Evolutionary conservation across 2,888 invertebrate genomes (phyloP).

Genomic region (Macrophya alboannulata): DNA sequence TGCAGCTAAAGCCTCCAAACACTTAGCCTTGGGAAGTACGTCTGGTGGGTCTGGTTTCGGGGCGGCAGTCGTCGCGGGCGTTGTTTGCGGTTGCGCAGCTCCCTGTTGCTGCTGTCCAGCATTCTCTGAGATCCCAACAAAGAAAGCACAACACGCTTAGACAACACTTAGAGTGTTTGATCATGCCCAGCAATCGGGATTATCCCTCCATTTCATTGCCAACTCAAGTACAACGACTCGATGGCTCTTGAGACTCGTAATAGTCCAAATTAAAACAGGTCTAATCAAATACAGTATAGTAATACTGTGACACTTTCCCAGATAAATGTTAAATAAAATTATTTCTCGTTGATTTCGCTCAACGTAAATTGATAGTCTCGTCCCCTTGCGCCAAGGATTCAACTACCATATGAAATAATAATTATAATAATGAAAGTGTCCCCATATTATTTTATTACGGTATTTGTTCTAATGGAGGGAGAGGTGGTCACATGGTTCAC

Average conservation of each 20-base stretch:
- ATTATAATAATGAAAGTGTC: slow-evolving; percentile 44
- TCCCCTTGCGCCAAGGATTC: slow-evolving; percentile 31
- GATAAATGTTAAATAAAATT: not conserved
- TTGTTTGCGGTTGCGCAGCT: slow-evolving; percentile 82
- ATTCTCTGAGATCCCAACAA: slow-evolving; percentile 81
- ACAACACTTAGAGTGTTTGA: slow-evolving; percentile 81
- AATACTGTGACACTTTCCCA: slow-evolving; percentile 37
- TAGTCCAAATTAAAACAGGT: slow-evolving; percentile 33
- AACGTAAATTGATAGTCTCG: not conserved
- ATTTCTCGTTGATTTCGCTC: not conserved
- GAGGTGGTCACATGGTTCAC: slow-evolving; percentile 65
- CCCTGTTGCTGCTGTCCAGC: slow-evolving; percentile 80
- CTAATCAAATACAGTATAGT: slow-evolving; percentile 38
- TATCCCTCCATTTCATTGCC: slow-evolving; percentile 71
- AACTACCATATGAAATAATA: slow-evolving; percentile 1
- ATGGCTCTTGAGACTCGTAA: slow-evolving; percentile 28
- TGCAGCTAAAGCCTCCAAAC: slow-evolving; percentile 99
- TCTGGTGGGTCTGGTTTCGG: slow-evolving; percentile 90
- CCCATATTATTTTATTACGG: slow-evolving; percentile 29
- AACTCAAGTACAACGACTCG: slow-evolving; percentile 57
- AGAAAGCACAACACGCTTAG: slow-evolving; percentile 80
- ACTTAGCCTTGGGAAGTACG: slow-evolving; percentile 99
- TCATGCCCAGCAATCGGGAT: slow-evolving; percentile 77
- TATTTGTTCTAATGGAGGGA: slow-evolving; percentile 54
- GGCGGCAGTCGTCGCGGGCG: slow-evolving; percentile 88